phyloP scores from a whole-genome alignment of 2,888 invertebrate species.

The Trachelus troglodyta region DNA sequence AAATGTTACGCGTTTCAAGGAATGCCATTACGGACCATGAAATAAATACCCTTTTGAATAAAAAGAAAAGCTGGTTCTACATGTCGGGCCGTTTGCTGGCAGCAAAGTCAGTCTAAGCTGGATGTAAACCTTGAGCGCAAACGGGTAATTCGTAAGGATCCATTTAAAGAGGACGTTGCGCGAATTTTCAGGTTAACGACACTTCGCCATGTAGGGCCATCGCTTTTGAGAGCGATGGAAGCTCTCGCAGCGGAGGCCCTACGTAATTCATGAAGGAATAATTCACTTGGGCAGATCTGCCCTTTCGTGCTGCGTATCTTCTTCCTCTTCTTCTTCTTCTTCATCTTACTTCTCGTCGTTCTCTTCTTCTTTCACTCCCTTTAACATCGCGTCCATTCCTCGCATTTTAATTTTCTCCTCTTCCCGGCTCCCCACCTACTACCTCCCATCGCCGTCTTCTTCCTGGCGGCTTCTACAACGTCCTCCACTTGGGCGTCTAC shows the following conservation, averaged over 20 bases:
- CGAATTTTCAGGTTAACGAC: neutral
- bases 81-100: neutral
- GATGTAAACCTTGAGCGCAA: neutral
- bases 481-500: conserved; percentile 21
- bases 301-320: neutral
- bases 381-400: neutral
- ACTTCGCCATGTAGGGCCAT: neutral
- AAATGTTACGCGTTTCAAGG: neutral
- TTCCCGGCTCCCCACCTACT: conserved; percentile 5
- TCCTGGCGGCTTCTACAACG: conserved; percentile 14
- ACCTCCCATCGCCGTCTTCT: neutral
- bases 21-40: neutral
- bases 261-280: neutral
- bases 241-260: neutral
- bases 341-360: neutral
- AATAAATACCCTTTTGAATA: neutral
- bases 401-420: conserved; percentile 14
- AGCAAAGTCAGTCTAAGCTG: too few species aligned
- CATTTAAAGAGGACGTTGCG: neutral
- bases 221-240: neutral
- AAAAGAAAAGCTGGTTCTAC: neutral
- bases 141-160: neutral
- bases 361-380: neutral
- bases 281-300: neutral
- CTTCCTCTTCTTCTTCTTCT: conserved; percentile 7